Conservation (phyloP, 2,888 invertebrate genomes). For the Sialis fuliginosa region DNA sequence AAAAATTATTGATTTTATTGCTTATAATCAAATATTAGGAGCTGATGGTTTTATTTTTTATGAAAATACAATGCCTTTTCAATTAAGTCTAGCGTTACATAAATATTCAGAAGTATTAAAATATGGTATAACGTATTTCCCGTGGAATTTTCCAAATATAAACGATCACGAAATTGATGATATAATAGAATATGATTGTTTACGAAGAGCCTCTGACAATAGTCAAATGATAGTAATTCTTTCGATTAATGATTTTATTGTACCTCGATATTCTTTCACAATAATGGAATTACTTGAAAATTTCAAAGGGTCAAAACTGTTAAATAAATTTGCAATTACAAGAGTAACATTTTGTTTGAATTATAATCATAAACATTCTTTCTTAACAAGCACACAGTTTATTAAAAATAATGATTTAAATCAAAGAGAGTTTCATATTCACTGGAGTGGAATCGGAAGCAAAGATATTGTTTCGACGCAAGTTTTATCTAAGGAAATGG, state of each 20-base stretch:
- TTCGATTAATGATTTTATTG: slow-evolving; percentile 47
- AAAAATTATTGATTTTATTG: slow-evolving; percentile 44
- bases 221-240: slow-evolving; percentile 35
- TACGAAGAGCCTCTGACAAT: slow-evolving; percentile 33
- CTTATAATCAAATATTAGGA: slow-evolving; percentile 47
- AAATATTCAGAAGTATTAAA: slow-evolving; percentile 22
- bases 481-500: slow-evolving; percentile 15
- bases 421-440: not conserved
- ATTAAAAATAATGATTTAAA: not conserved
- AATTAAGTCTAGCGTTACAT: slow-evolving; percentile 23
- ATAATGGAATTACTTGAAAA: slow-evolving; percentile 34
- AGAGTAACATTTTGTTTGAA: slow-evolving; percentile 21
- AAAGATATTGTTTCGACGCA: slow-evolving; percentile 11
- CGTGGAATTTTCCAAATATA: slow-evolving; percentile 47
- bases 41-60: slow-evolving; percentile 47
- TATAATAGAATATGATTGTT: slow-evolving; percentile 45
- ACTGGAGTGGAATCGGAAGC: not conserved
- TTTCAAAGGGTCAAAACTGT: slow-evolving; percentile 25
- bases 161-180: slow-evolving; percentile 25
- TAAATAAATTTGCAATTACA: slow-evolving; percentile 16
- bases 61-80: slow-evolving; percentile 31
- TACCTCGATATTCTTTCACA: slow-evolving; percentile 36
- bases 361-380: not conserved
- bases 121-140: slow-evolving; percentile 34
- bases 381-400: not conserved